Evolutionary conservation across 2,797 vertebrate genomes (phyloP).

Genomic region (Halcyon chelicuti): DNA sequence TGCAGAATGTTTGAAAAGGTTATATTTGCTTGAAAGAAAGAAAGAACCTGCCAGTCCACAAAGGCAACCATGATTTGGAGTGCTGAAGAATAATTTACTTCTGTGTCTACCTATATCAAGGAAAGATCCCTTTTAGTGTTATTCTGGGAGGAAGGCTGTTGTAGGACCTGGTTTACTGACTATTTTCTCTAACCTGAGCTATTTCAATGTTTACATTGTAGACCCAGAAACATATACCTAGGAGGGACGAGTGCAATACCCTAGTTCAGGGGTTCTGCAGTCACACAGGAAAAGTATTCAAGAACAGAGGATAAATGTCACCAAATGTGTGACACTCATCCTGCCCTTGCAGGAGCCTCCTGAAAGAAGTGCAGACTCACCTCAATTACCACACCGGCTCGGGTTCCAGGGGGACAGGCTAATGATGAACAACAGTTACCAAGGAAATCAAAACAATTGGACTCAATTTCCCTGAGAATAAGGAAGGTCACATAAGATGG

Average conservation of each 20-base stretch:
- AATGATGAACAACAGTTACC: background rate
- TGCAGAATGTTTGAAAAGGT: background rate
- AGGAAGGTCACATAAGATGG: background rate
- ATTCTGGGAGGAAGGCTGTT: background rate
- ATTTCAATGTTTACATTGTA: background rate
- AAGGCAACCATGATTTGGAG: background rate
- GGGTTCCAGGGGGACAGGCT: fast-evolving
- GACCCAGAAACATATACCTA: background rate
- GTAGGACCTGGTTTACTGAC: background rate
- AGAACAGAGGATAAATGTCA: background rate
- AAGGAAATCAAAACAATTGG: background rate
- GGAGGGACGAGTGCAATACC: background rate
- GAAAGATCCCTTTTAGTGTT: background rate
- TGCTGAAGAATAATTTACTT: background rate
- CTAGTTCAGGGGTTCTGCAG: background rate
- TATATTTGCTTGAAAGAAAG: background rate
- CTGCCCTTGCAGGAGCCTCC: background rate
- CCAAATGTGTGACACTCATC: background rate
- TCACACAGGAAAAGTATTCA: background rate
- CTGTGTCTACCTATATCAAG: background rate
- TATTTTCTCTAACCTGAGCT: background rate
- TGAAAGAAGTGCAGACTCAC: background rate
- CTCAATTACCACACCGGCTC: background rate
- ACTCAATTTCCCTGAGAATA: background rate
- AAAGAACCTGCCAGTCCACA: background rate